Evolutionary conservation across 2,888 invertebrate species (phyloP).

Genomic region (Apamea monoglypha): DNA sequence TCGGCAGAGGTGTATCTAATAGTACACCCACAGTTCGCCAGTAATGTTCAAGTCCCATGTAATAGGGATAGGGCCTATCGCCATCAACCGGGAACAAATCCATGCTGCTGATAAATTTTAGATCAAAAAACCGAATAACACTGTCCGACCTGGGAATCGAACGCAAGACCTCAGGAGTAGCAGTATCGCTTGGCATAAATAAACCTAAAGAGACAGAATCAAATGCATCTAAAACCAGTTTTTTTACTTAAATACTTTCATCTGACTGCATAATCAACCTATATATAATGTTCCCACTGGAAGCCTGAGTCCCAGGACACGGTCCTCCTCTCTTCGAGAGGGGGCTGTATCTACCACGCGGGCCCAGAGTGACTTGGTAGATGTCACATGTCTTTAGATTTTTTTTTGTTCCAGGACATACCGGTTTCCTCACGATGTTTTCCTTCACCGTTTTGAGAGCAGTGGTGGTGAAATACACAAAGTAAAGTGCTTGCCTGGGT

Average conservation of each 20-base stretch:
- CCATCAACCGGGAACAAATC: neutral
- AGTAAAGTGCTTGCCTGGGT: too few relatives aligned
- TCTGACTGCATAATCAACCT: neutral
- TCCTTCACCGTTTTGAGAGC: too few relatives aligned
- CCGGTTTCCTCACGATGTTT: too few relatives aligned
- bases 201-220: neutral
- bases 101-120: neutral
- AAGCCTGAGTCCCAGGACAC: too few relatives aligned
- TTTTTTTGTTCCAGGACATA: too few relatives aligned
- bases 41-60: neutral
- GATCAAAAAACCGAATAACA: neutral
- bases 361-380: too few relatives aligned
- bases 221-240: neutral
- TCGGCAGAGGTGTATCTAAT: neutral
- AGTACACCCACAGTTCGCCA: neutral
- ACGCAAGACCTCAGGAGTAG: neutral
- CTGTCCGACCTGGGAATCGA: neutral
- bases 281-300: too few relatives aligned
- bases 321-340: too few relatives aligned
- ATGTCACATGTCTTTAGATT: too few relatives aligned
- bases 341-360: too few relatives aligned
- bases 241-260: neutral
- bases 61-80: neutral
- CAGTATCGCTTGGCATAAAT: neutral
- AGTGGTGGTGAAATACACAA: too few relatives aligned